Base-by-base conservation (phyloP, 2,797 vertebrate species). In the Hybognathus amarus region DNA sequence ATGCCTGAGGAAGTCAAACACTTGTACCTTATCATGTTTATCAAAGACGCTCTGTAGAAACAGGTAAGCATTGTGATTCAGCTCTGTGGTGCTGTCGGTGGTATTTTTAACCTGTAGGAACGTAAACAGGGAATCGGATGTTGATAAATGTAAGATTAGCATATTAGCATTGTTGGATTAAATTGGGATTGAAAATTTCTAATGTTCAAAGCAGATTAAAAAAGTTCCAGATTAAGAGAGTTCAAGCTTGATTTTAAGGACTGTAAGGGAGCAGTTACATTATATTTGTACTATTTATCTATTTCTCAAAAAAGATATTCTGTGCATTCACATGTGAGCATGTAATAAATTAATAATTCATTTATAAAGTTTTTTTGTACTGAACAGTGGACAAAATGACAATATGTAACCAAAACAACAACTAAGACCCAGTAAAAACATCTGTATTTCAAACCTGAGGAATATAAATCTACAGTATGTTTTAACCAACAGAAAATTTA, bases 1-100 rank as follows among this genome's bases (percentile, higher is more conserved):
- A 24, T 30, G 7, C 36, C 27, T 24, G 40, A 66, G 45, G 2
- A n/a, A 40, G 33, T 54, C 15, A 50, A n/a, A 45, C 18, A 22
- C 18, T 38, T 90, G 92, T 94, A 99, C 97, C 97, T 97, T 96
- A 92, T 98, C 97, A 77, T 99, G 97, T 90, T 98, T 99, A 94
- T 99, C 97, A 92, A 99, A 99, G 91, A 97, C 91, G 86, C 97
- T 96, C 91, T 99, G 98, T 75, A 99, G 95, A 92, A 99, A 99
- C 90, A 99, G 95, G 91, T 98, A 98, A 8, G 97, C 97, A 66
- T 97, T 97, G 91, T 99, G 97, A 91, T 97, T 99, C 92, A 99
- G 95, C 92, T 99, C 98, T 30, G 97, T 99, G 82, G 97, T 99
- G 91, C 97, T 98, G 93, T 97, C 20, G 93, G 90, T 87, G 97